Evolutionary conservation across 2,888 invertebrate genomes (phyloP).

Genomic region (Pollenia amentaria): DNA sequence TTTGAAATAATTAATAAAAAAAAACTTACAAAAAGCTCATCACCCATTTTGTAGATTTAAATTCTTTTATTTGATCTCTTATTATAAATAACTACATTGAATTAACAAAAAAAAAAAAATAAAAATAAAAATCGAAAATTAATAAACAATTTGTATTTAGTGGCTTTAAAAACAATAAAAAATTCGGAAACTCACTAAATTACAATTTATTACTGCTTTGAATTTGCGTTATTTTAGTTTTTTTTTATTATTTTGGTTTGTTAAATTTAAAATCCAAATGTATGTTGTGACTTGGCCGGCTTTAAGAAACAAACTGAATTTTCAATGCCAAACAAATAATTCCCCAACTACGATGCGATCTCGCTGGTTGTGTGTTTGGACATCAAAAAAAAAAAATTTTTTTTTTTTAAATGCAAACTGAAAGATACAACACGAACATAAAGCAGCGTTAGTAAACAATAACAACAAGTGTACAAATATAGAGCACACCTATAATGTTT

Average conservation of each 20-base stretch:
- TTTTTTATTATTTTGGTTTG: not conserved
- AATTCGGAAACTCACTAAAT: constrained; percentile 35
- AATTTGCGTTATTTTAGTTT: not conserved
- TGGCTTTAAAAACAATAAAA: not conserved
- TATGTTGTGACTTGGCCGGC: constrained; percentile 79
- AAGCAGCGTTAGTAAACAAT: constrained; percentile 10
- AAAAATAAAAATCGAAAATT: not conserved
- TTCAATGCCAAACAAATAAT: constrained; percentile 74
- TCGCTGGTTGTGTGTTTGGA: constrained; percentile 3
- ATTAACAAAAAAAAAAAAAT: constrained; percentile 10
- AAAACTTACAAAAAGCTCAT: constrained; percentile 68
- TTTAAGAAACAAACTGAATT: constrained; percentile 80
- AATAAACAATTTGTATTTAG: not conserved
- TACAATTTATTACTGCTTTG: not conserved
- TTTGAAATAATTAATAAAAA: constrained; percentile 25
- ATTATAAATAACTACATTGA: constrained; percentile 16
- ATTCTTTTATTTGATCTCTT: constrained; percentile 7
- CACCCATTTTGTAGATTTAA: constrained; percentile 59
- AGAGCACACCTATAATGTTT: constrained; percentile 25
- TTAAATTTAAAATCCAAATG: not conserved
- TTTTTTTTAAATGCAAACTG: constrained; percentile 9
- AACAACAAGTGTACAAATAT: constrained; percentile 31
- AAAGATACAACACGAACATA: constrained; percentile 21
- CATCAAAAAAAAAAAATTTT: constrained; percentile 1
- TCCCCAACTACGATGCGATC: constrained; percentile 65